These are phyloP conservation scores for Paramuricea clavata DNA, from an alignment of 92 coral and sea anemone species.

Conservation along the genomic window DNA sequence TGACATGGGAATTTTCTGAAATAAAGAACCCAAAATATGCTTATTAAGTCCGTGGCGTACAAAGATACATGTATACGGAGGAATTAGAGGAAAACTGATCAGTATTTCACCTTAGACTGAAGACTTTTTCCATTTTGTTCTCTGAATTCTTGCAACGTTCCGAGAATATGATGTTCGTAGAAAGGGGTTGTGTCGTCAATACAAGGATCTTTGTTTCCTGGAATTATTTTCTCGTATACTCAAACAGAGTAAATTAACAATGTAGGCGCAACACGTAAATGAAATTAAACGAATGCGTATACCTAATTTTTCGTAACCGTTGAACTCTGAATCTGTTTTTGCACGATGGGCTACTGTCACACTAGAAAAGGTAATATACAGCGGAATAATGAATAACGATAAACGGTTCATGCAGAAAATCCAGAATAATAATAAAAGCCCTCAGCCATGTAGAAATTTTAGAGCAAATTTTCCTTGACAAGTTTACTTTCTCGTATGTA, in stretches of 20 bases:
- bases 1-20: slow-evolving; percentile 38
- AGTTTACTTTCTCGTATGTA: no score
- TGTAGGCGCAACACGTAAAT: not conserved
- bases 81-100: not conserved
- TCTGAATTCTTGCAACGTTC: slow-evolving; percentile 41
- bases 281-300: not conserved
- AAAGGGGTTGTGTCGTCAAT: slow-evolving; percentile 31
- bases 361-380: not conserved
- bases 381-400: not conserved
- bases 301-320: slow-evolving; percentile 36
- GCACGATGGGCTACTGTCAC: slow-evolving; percentile 34
- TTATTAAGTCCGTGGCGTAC: no score
- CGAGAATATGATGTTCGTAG: slow-evolving; percentile 45
- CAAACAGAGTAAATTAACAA: not conserved
- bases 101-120: slow-evolving; percentile 4
- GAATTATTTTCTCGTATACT: not conserved
- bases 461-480: no score
- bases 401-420: not conserved
- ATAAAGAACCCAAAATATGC: not conserved
- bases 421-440: not conserved
- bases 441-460: no score
- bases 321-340: slow-evolving; percentile 4
- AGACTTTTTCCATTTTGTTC: slow-evolving; percentile 42
- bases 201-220: slow-evolving; percentile 39
- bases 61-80: not conserved